Base-by-base conservation (phyloP, 2,888 invertebrate genomes). In the Andrena minutula region DNA sequence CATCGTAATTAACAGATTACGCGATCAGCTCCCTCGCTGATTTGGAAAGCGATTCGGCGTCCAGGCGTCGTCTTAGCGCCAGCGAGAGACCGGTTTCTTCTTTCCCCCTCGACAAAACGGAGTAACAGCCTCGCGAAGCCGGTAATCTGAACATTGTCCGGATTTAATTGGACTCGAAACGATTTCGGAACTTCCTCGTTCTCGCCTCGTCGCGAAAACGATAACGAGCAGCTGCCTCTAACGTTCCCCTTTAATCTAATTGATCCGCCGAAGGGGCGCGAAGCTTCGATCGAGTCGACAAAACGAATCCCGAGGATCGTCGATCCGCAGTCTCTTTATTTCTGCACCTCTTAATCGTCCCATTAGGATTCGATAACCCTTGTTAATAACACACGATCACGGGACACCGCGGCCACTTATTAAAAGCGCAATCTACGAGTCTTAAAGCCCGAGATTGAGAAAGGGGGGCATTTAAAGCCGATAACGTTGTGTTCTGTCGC, bases 61-160 rank as follows among this genome's bases (percentile, higher is more conserved):
- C 20, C 20, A 8, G 8, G 51, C n/a, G 49, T n/a, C 47, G 20
- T 35, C 26, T 73, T 16, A 41, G 41, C 74, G 71, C 30, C 16
- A 53, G 56, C 68, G 28, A 65, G n/a, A 20, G 56, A 26, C 30
- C 66, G 60, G 35, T 32, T 51, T 35, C 66, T 61, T 58, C 47
- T 51, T 20, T 12, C 47, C 41, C 32, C 51, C n/a, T 74, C 51
- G 47, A 32, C 63, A 30, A 69, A 60, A 64, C 56, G 58, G 56
- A 28, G 60, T 72, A 70, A 84, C 80, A 65, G 78, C 65, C 49
- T 26, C 41, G 23, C 26, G 41, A 56, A 58, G 53, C 63, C 63
- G 74, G 56, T 86, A 86, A 86, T 85, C 86, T 78, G 85, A 56
- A 86, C 83, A 86, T 86, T 86, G 87, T 86, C 76, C 75, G 81